Conservation (phyloP, 2,797 vertebrate species). For the Tangara arthus region DNA sequence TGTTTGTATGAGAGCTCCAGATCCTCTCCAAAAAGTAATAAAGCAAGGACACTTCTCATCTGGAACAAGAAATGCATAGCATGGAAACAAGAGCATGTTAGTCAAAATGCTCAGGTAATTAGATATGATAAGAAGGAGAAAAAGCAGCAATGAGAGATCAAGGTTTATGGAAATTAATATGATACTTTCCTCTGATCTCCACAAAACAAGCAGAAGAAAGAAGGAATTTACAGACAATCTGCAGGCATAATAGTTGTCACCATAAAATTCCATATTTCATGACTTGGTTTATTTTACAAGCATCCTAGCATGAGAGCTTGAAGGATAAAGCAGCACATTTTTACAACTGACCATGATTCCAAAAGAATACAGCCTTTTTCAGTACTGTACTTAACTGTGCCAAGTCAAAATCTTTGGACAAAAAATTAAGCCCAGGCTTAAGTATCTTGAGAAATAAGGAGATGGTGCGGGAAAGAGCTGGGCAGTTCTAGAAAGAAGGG, state of each 20-base stretch:
- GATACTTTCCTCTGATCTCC: neutral
- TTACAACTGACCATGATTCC: neutral
- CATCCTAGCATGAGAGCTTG: neutral
- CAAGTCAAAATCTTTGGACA: neutral
- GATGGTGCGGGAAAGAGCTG: neutral
- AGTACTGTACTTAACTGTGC: neutral
- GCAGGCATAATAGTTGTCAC: neutral
- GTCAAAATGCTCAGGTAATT: neutral
- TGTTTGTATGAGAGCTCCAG: neutral
- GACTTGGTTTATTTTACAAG: neutral
- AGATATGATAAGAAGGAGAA: neutral
- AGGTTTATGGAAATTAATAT: neutral
- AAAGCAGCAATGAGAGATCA: neutral
- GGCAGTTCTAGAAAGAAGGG: neutral
- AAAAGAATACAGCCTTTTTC: neutral
- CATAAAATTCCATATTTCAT: neutral
- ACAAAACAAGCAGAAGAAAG: neutral
- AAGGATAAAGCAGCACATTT: neutral
- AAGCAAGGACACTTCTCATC: accelerated
- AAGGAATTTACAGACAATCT: neutral
- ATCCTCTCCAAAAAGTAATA: neutral
- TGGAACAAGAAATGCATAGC: neutral
- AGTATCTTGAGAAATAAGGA: neutral
- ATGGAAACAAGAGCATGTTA: neutral
- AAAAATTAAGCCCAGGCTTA: neutral